Conservation (phyloP, 2,113 vertebrate species). For the Tiliqua scincoides region DNA sequence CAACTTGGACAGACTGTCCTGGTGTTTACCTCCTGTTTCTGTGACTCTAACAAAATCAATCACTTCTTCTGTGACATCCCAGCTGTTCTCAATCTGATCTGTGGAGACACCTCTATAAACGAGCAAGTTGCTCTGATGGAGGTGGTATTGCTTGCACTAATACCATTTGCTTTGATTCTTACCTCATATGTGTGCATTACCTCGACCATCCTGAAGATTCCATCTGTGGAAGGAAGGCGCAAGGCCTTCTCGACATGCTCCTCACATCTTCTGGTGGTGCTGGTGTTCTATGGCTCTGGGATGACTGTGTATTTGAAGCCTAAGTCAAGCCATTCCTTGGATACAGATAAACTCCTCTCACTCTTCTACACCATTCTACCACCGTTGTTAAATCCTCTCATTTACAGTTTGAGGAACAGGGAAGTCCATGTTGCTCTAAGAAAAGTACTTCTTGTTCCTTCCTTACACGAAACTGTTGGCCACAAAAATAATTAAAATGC, state of each 20-base stretch:
- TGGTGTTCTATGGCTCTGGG: slow-evolving; percentile 41
- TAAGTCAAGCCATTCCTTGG: neutral
- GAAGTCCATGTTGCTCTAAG: slow-evolving; percentile 39
- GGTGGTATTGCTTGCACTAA: slow-evolving; percentile 26
- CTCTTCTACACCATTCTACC: slow-evolving; percentile 36
- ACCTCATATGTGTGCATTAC: slow-evolving; percentile 44
- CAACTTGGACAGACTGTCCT: slow-evolving; percentile 37
- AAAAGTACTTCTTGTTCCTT: neutral
- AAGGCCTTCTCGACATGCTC: slow-evolving; percentile 60
- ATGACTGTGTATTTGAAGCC: slow-evolving; percentile 48
- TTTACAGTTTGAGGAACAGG: slow-evolving; percentile 63
- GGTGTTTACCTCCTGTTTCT: slow-evolving; percentile 36
- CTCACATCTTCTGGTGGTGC: slow-evolving; percentile 54
- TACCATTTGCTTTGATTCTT: slow-evolving; percentile 37
- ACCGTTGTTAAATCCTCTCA: slow-evolving; percentile 53
- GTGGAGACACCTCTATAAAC: neutral
- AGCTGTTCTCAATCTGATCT: slow-evolving; percentile 39
- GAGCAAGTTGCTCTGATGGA: slow-evolving; percentile 47
- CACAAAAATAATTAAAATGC: neutral
- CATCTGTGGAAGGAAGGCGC: slow-evolving; percentile 17
- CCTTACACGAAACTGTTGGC: neutral
- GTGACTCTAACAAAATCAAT: slow-evolving; percentile 44
- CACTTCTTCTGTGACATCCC: slow-evolving; percentile 61
- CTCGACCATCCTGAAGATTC: slow-evolving; percentile 15
- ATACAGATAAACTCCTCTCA: slow-evolving; percentile 54